Conservation (phyloP, 2,888 invertebrate species). For the Fabriciana adippe region DNA sequence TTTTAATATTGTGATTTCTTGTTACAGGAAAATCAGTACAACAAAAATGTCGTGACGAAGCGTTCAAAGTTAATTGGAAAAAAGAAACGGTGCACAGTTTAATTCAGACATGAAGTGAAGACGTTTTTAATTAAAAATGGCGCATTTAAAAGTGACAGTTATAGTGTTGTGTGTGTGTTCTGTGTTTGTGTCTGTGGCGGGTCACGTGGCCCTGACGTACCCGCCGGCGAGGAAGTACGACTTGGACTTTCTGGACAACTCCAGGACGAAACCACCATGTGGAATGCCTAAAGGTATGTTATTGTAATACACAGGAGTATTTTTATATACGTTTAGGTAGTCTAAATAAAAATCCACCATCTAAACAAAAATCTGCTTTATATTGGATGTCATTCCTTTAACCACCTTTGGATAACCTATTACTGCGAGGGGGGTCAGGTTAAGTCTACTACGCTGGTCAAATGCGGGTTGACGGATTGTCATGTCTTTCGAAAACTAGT, state of each 20-base stretch:
- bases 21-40: slow-evolving; percentile 19
- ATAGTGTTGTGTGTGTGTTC: slow-evolving; percentile 42
- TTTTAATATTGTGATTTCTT: slow-evolving; percentile 8
- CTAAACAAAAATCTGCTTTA: no score
- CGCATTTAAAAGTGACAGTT: slow-evolving; percentile 53
- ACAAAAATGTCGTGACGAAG: slow-evolving; percentile 27
- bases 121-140: slow-evolving; percentile 48
- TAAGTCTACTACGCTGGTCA: no score
- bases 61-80: not conserved
- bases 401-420: no score
- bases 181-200: slow-evolving; percentile 59
- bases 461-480: no score
- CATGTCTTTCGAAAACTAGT: no score
- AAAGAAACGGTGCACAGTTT: not conserved
- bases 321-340: no score
- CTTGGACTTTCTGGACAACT: slow-evolving; percentile 95
- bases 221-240: slow-evolving; percentile 94
- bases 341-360: no score
- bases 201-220: slow-evolving; percentile 93
- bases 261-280: slow-evolving; percentile 94
- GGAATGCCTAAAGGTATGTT: slow-evolving; percentile 96
- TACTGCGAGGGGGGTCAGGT: no score
- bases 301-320: not conserved
- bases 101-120: slow-evolving; percentile 15
- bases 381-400: no score